Evolutionary conservation across 1,140 invertebrate genomes (phyloP).

Genomic region (Cotesia glomerata): DNA sequence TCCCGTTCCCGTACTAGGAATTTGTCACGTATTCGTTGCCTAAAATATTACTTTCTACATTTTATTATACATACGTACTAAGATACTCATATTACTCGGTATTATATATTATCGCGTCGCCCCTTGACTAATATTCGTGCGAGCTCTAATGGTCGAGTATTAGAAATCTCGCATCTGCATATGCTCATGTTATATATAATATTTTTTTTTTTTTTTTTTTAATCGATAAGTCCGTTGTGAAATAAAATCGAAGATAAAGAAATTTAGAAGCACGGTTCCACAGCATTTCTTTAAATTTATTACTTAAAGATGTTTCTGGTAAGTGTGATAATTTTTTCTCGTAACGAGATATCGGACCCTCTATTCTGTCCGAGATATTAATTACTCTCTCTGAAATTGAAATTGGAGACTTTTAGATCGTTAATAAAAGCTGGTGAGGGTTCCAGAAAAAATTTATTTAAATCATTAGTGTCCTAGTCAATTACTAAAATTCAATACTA

Average conservation of each 20-base stretch:
- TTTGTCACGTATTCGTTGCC: constrained; percentile 26
- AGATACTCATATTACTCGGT: constrained; percentile 18
- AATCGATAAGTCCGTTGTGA: constrained; percentile 17
- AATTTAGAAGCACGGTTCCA: neutral
- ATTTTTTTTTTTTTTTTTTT: neutral
- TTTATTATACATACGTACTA: neutral
- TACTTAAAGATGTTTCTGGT: no score
- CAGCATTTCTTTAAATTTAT: no score
- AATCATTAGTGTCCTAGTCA: no score
- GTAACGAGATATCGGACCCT: no score
- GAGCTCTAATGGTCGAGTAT: neutral
- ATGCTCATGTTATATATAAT: constrained; percentile 11
- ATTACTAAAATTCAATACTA: no score
- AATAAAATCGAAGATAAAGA: neutral
- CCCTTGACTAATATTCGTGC: constrained; percentile 34
- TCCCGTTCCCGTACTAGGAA: constrained; percentile 11
- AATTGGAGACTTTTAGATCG: no score
- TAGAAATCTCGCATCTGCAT: constrained; percentile 22
- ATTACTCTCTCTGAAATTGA: no score
- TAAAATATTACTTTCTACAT: constrained; percentile 9
- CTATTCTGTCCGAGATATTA: no score
- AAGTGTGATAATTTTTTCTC: no score
- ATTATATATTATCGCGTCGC: no score
- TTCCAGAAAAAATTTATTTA: no score
- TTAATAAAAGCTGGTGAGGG: no score